These are phyloP conservation scores for Phenacoccus solenopsis DNA, from an alignment of 1,140 invertebrate species.

Conservation along the genomic window DNA sequence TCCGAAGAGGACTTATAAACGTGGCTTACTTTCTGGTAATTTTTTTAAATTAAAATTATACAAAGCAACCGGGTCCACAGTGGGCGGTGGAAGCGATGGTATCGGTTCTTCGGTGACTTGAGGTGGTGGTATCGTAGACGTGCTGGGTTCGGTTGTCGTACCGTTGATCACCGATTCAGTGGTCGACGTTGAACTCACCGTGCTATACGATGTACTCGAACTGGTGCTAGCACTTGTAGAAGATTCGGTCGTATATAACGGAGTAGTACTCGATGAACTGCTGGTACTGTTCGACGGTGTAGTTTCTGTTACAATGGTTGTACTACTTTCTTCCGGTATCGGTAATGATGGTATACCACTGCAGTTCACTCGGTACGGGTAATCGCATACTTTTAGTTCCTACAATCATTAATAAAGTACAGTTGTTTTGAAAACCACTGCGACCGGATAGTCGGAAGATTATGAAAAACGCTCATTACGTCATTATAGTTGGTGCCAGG, in stretches of 20 bases:
- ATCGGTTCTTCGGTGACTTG: neutral
- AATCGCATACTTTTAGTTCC: conserved; percentile 46
- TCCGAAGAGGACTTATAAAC: neutral
- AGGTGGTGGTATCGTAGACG: neutral
- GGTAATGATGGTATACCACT: conserved; percentile 33
- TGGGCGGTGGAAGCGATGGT: neutral
- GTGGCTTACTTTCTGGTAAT: conserved; percentile 18
- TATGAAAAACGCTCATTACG: conserved; percentile 35
- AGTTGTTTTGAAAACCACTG: neutral
- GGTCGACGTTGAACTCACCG: neutral
- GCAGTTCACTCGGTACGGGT: conserved; percentile 42
- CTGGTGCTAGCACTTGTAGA: neutral
- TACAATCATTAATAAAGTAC: conserved; percentile 32
- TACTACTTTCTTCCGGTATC: conserved; percentile 24
- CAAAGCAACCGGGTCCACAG: conserved; percentile 8
- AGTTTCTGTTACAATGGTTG: conserved; percentile 6
- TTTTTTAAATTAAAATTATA: conserved; percentile 21
- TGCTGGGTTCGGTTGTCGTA: conserved; percentile 3
- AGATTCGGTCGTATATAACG: neutral
- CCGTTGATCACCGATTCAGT: neutral
- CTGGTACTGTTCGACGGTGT: neutral
- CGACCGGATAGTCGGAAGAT: neutral
- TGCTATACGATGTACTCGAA: neutral
- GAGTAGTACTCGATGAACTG: neutral
- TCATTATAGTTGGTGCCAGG: conserved; percentile 46